Conservation (phyloP, 2,888 invertebrate genomes). For the Antheraea yamamai region DNA sequence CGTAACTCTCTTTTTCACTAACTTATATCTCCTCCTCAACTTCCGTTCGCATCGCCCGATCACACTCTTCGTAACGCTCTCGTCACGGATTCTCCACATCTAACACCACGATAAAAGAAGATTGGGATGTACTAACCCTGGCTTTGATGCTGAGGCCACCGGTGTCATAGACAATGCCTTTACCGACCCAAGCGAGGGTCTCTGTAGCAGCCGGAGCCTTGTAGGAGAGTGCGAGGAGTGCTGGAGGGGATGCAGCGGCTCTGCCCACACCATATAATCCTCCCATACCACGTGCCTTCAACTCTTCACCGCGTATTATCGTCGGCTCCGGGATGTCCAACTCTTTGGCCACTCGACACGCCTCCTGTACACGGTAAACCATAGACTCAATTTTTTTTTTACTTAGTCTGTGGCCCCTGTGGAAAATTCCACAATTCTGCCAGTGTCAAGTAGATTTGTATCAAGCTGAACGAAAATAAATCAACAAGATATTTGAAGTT, state of each 20-base stretch:
- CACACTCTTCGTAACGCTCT: too few species aligned
- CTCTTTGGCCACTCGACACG: constrained; percentile 83
- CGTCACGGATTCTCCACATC: too few species aligned
- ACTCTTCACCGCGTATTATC: constrained; percentile 90
- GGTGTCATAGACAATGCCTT: constrained; percentile 97
- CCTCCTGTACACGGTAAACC: constrained; percentile 80
- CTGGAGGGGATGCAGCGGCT: constrained; percentile 78
- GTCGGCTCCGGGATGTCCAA: constrained; percentile 84
- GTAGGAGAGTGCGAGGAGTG: constrained; percentile 86
- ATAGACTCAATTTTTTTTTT: too few species aligned
- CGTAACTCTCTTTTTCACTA: too few species aligned
- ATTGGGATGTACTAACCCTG: constrained; percentile 79
- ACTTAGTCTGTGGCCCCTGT: too few species aligned
- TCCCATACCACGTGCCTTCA: constrained; percentile 89
- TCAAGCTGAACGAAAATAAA: too few species aligned
- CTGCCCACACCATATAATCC: constrained; percentile 93
- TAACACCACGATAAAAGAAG: not conserved
- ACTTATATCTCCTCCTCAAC: too few species aligned
- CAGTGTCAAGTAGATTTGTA: too few species aligned
- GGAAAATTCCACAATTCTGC: too few species aligned
- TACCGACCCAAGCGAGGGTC: constrained; percentile 94
- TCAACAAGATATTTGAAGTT: too few species aligned
- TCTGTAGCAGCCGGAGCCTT: constrained; percentile 80
- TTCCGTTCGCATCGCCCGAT: too few species aligned
- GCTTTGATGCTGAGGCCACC: constrained; percentile 96